Evolutionary conservation across 1,140 invertebrate genomes (phyloP).

Genomic region (Lineus longissimus): DNA sequence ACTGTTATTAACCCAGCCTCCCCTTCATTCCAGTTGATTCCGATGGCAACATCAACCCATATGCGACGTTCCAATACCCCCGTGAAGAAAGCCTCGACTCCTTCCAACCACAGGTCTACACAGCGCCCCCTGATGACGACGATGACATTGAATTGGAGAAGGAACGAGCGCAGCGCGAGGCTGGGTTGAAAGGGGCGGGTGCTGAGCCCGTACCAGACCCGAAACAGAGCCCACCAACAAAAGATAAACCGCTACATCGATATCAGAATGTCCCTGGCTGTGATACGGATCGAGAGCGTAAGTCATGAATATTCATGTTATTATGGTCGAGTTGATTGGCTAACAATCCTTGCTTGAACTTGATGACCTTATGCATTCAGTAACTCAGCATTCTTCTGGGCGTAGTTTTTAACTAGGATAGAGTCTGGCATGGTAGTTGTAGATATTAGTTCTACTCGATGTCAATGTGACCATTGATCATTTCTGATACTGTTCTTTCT

Average conservation of each 20-base stretch:
- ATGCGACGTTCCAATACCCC: constrained; percentile 24
- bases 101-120: not conserved
- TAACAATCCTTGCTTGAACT: too few relatives aligned
- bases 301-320: not conserved
- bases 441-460: too few relatives aligned
- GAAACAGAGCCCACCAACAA: constrained; percentile 4
- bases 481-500: too few relatives aligned
- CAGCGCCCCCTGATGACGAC: not conserved
- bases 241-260: not conserved
- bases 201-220: not conserved
- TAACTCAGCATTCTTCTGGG: too few relatives aligned
- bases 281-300: constrained; percentile 1
- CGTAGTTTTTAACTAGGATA: too few relatives aligned
- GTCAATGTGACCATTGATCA: too few relatives aligned
- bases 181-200: constrained; percentile 11
- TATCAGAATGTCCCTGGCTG: constrained; percentile 5
- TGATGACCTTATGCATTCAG: too few relatives aligned
- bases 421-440: too few relatives aligned
- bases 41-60: constrained; percentile 46
- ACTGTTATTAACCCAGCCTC: too few relatives aligned
- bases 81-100: not conserved
- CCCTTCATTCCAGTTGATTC: constrained; percentile 25
- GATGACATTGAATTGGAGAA: constrained; percentile 44
- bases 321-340: too few relatives aligned
- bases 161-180: constrained; percentile 40